phyloP scores from a whole-genome alignment of 2,113 vertebrate species.

The Patagioenas fasciata region DNA sequence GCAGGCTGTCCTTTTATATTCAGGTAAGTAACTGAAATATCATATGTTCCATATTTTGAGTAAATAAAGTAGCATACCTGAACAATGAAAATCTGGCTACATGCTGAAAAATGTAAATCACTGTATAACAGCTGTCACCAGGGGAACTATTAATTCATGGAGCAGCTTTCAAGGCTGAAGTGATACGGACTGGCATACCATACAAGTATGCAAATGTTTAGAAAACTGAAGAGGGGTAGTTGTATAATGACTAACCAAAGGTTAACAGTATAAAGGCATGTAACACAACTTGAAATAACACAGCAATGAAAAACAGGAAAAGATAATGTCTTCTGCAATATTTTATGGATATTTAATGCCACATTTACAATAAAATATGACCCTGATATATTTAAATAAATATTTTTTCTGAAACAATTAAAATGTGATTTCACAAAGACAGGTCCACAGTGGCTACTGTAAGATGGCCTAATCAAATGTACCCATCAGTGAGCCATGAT shows the following conservation, averaged over 20 bases:
- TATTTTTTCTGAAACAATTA: constrained; percentile 1
- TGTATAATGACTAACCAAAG: neutral
- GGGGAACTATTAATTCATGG: constrained; percentile 53
- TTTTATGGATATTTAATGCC: neutral
- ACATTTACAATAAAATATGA: constrained; percentile 30
- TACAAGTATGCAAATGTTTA: neutral
- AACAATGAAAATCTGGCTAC: neutral
- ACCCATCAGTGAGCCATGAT: neutral
- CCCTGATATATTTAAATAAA: neutral
- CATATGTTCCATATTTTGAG: neutral
- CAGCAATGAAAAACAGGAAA: neutral
- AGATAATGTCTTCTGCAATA: neutral
- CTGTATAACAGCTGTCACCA: constrained; percentile 36
- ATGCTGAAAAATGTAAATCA: constrained; percentile 14
- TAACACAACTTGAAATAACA: neutral
- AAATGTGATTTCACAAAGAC: constrained; percentile 22
- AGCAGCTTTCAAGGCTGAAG: neutral
- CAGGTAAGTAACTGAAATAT: constrained; percentile 25
- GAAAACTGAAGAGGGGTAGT: neutral
- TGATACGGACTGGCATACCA: neutral
- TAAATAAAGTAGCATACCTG: neutral
- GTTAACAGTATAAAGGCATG: neutral
- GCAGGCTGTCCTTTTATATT: neutral
- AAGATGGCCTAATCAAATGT: constrained; percentile 19
- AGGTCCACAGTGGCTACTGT: neutral